phyloP scores from a whole-genome alignment of 1,140 invertebrate species.

The Ectropis grisescens region DNA sequence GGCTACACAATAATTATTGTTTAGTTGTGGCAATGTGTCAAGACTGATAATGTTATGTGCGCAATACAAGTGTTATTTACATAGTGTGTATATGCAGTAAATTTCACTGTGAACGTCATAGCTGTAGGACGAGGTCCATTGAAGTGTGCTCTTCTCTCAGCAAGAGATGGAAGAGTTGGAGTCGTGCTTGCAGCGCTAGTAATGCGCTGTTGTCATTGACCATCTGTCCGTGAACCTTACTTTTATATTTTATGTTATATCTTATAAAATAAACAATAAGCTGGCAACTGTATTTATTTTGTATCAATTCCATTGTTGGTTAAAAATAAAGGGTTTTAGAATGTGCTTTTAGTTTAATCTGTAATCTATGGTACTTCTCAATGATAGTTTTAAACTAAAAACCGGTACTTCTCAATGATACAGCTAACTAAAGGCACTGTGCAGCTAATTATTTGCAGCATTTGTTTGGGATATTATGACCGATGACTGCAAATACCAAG shows the following conservation, averaged over 20 bases:
- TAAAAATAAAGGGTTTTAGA: too few species aligned
- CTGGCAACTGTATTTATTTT: too few species aligned
- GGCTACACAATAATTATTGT: constrained; percentile 38
- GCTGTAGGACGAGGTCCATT: constrained; percentile 43
- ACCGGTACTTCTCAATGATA: too few species aligned
- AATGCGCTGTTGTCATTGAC: constrained; percentile 38
- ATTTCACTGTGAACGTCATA: constrained; percentile 17
- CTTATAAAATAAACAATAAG: not conserved
- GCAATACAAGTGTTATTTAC: constrained; percentile 19
- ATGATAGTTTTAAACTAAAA: too few species aligned
- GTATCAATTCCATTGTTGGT: too few species aligned
- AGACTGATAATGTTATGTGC: constrained; percentile 33
- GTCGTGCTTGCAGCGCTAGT: constrained; percentile 35
- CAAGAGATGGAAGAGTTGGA: constrained; percentile 60
- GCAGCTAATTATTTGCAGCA: too few species aligned
- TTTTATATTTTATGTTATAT: constrained; percentile 31
- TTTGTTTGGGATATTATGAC: too few species aligned
- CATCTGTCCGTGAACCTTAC: constrained; percentile 37
- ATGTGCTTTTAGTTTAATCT: too few species aligned
- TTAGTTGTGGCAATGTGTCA: constrained; percentile 25
- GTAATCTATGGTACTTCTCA: too few species aligned
- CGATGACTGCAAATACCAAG: too few species aligned
- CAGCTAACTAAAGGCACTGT: too few species aligned
- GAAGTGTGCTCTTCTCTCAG: constrained; percentile 58
- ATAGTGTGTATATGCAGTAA: constrained; percentile 12